These are phyloP conservation scores for Girardinichthys multiradiatus DNA, from an alignment of 2,113 vertebrate genomes.

Conservation along the genomic window DNA sequence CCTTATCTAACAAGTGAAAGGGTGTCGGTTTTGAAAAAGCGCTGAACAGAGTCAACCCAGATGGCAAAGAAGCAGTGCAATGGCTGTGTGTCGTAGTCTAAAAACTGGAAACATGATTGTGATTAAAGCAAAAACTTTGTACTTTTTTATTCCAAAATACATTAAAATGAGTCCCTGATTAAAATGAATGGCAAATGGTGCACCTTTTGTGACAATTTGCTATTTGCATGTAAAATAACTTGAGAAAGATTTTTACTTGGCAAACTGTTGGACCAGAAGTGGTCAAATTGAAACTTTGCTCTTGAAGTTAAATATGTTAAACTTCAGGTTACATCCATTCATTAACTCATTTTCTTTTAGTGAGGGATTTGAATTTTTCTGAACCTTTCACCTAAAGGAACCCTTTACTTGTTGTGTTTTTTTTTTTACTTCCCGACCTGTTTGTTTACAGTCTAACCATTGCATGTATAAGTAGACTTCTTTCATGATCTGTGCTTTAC, in stretches of 20 bases:
- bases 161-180: not conserved
- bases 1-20: too few relatives aligned
- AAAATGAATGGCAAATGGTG: not conserved
- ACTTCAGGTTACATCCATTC: not conserved
- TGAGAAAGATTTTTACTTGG: not conserved
- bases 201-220: not conserved
- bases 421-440: not conserved
- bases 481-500: slow-evolving; percentile 4
- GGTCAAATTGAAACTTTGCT: too few relatives aligned
- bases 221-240: not conserved
- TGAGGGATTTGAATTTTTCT: not conserved
- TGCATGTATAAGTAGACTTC: not conserved
- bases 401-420: not conserved
- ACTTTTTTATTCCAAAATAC: not conserved
- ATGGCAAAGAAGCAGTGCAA: too few relatives aligned
- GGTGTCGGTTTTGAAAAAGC: too few relatives aligned
- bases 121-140: too few relatives aligned
- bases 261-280: not conserved
- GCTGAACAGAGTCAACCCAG: too few relatives aligned
- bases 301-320: not conserved
- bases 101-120: too few relatives aligned
- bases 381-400: not conserved
- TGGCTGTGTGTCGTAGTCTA: too few relatives aligned
- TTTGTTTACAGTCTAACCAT: not conserved
- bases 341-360: not conserved